These are phyloP conservation scores for Sminthurinus aureus DNA, from an alignment of 2,888 invertebrate genomes.

Conservation along the genomic window DNA sequence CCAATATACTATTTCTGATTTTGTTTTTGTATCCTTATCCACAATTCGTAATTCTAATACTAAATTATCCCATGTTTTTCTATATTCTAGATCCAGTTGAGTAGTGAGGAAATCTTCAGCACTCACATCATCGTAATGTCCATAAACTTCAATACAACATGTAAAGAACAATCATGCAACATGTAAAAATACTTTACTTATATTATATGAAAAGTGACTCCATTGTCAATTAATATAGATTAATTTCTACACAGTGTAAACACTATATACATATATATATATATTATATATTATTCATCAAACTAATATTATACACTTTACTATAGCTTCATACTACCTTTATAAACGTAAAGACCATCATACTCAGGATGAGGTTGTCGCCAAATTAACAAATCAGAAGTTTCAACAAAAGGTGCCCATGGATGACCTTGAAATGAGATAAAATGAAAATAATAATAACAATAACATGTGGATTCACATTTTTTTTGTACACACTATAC, in stretches of 20 bases:
- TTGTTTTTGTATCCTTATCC: constrained; percentile 70
- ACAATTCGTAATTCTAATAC: constrained; percentile 76
- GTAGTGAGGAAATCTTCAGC: constrained; percentile 83
- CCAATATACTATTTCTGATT: constrained; percentile 84
- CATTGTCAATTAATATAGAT: neutral
- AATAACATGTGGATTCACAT: no score
- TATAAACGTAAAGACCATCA: constrained; percentile 79
- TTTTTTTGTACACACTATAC: no score
- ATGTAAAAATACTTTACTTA: no score
- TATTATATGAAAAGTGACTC: no score
- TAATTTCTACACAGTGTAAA: neutral
- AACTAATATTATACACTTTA: no score
- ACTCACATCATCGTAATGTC: constrained; percentile 78
- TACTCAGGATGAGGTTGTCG: constrained; percentile 70
- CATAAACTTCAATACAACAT: constrained; percentile 71
- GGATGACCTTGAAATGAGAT: constrained; percentile 64
- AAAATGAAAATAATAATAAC: neutral
- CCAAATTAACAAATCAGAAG: constrained; percentile 83
- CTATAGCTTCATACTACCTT: no score
- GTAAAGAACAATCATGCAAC: no score
- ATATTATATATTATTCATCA: constrained; percentile 13
- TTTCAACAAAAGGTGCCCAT: constrained; percentile 82
- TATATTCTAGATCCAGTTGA: constrained; percentile 80
- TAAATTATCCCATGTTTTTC: constrained; percentile 80
- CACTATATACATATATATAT: no score